Evolutionary conservation across 2,113 vertebrate species (phyloP).

Genomic region (Acrocephalus arundinaceus): DNA sequence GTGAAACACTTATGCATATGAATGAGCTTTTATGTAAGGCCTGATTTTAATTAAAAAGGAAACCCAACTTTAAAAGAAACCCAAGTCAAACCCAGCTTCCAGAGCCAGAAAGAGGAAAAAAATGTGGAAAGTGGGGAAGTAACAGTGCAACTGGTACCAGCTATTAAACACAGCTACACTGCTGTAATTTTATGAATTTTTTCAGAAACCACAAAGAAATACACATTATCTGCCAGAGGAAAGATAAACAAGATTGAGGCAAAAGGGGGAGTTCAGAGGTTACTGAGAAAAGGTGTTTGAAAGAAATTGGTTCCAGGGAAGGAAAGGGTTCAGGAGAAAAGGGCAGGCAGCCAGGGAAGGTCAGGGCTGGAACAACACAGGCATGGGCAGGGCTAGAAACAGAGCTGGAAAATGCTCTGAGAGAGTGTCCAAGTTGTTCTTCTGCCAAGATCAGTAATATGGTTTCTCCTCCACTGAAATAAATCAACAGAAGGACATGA

Average conservation of each 20-base stretch:
- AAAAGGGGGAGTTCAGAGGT: neutral
- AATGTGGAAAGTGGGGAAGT: neutral
- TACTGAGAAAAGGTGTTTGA: neutral
- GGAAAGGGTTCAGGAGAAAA: neutral
- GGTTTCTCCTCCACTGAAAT: neutral
- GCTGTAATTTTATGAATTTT: neutral
- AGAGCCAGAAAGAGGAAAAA: neutral
- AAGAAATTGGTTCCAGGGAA: neutral
- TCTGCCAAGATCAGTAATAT: neutral
- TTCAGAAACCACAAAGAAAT: neutral
- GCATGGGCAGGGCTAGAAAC: neutral
- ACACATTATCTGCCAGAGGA: neutral
- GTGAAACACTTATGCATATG: constrained; percentile 6
- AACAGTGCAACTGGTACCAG: neutral
- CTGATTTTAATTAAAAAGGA: neutral
- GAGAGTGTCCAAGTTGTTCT: neutral
- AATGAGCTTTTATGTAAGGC: constrained; percentile 3
- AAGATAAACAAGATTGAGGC: neutral
- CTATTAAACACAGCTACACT: neutral
- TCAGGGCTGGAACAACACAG: neutral
- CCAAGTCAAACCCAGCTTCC: neutral
- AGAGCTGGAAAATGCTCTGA: neutral
- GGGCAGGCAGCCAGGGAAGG: neutral
- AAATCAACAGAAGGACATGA: neutral
- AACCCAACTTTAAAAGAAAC: neutral